Conservation (phyloP, 2,113 vertebrate species). For the Misgurnus mizolepis region DNA sequence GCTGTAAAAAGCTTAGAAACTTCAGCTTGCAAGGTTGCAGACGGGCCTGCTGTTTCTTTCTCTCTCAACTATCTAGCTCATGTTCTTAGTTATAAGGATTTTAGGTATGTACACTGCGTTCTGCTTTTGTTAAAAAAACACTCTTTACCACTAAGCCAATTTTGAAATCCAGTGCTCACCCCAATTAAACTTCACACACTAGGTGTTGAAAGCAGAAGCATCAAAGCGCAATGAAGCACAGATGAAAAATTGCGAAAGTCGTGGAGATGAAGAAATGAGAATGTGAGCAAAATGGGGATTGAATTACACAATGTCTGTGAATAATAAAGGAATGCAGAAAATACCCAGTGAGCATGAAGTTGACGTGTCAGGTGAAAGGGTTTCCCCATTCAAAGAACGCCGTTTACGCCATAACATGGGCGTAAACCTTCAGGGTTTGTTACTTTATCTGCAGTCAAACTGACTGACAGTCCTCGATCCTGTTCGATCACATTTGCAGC, state of each 20-base stretch:
- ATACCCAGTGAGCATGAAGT: neutral
- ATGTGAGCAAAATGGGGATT: neutral
- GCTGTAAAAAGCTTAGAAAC: too few species aligned
- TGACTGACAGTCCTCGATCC: constrained; percentile 16
- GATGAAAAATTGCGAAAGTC: too few species aligned
- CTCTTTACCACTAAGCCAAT: too few species aligned
- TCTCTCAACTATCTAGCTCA: too few species aligned
- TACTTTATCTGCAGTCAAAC: neutral
- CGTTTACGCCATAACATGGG: constrained; percentile 1
- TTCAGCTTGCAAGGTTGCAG: too few species aligned
- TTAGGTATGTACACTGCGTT: too few species aligned
- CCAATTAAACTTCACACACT: neutral
- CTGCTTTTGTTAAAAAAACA: too few species aligned
- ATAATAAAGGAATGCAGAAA: constrained; percentile 11
- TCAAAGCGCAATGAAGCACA: neutral
- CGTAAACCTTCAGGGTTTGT: constrained; percentile 1
- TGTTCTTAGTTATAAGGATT: too few species aligned
- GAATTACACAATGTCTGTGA: neutral
- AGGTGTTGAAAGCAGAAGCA: neutral
- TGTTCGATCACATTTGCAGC: constrained; percentile 32
- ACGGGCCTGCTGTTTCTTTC: too few species aligned
- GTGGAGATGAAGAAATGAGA: neutral
- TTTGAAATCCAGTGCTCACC: neutral
- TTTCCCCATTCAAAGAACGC: constrained; percentile 1
- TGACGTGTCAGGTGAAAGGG: constrained; percentile 10